Percentiles rank a stretch among this genome's conserved stretches.
These are phyloP conservation scores for Lordiphosa andalusiaca DNA, from an alignment of 2,888 invertebrate genomes.

Conservation along the genomic window DNA sequence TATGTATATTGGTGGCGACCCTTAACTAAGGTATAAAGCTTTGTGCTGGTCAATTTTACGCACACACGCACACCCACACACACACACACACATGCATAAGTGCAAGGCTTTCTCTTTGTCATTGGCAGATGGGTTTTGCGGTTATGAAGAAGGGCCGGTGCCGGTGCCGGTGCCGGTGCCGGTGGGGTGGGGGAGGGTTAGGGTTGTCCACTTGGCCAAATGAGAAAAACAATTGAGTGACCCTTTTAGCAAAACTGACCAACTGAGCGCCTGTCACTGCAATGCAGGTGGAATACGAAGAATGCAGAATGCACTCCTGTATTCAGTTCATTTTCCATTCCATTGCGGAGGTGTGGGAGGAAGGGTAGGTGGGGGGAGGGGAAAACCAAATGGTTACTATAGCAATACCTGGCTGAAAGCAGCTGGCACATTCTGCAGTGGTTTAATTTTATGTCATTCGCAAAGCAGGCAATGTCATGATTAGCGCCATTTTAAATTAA, in stretches of 20 bases:
- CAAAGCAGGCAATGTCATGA: background rate
- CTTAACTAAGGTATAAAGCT: no score
- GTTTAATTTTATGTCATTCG: background rate
- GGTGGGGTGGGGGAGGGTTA: background rate
- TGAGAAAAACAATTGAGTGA: background rate
- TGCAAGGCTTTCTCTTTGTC: background rate
- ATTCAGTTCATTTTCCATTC: background rate
- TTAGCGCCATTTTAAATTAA: no score
- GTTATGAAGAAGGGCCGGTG: background rate
- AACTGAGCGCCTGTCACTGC: conserved; percentile 3
- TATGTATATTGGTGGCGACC: no score
- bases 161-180: no score
- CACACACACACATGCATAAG: no score
- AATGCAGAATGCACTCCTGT: background rate
- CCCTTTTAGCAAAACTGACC: background rate
- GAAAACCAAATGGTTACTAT: background rate
- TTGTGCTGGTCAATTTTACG: no score
- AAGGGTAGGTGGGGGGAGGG: background rate
- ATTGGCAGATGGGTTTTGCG: conserved; percentile 3
- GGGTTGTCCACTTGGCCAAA: background rate
- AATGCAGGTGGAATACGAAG: conserved; percentile 2
- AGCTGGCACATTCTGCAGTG: no score
- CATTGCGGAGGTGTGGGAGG: no score
- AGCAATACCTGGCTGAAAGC: background rate
- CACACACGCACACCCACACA: no score